phyloP scores from a whole-genome alignment of 2,888 invertebrate species.

The Panorpa germanica region DNA sequence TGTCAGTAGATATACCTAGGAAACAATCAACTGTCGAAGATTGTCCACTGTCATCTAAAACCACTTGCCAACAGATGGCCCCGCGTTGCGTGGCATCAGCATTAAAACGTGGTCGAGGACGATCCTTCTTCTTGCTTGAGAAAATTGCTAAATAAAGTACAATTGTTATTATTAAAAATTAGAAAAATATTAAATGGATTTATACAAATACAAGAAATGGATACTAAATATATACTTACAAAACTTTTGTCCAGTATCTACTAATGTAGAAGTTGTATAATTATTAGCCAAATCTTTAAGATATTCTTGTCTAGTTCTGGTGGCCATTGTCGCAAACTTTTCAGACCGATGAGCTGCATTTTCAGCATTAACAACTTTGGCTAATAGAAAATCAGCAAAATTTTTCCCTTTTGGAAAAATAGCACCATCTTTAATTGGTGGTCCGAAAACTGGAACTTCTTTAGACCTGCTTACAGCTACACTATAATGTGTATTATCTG shows the following conservation, averaged over 20 bases:
- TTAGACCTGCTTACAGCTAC: conserved; percentile 63
- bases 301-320: conserved; percentile 86
- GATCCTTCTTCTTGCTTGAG: conserved; percentile 59
- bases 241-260: conserved; percentile 75
- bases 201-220: background rate
- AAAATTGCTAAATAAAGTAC: conserved; percentile 30
- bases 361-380: conserved; percentile 93
- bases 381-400: conserved; percentile 88
- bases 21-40: conserved; percentile 49
- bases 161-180: background rate
- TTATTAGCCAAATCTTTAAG: conserved; percentile 82
- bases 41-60: conserved; percentile 50
- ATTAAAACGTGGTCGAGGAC: conserved; percentile 49
- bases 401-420: conserved; percentile 74
- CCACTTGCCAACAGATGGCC: conserved; percentile 69
- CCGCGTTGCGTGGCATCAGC: conserved; percentile 55
- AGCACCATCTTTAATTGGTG: conserved; percentile 77
- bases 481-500: conserved; percentile 79
- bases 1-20: conserved; percentile 74
- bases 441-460: conserved; percentile 91
- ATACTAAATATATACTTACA: conserved; percentile 52
- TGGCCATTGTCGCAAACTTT: conserved; percentile 94
- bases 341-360: conserved; percentile 92
- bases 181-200: too few relatives aligned
- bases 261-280: conserved; percentile 57